Evolutionary conservation across 1,140 invertebrate genomes (phyloP).

Genomic region (Trichomalopsis sarcophagae): DNA sequence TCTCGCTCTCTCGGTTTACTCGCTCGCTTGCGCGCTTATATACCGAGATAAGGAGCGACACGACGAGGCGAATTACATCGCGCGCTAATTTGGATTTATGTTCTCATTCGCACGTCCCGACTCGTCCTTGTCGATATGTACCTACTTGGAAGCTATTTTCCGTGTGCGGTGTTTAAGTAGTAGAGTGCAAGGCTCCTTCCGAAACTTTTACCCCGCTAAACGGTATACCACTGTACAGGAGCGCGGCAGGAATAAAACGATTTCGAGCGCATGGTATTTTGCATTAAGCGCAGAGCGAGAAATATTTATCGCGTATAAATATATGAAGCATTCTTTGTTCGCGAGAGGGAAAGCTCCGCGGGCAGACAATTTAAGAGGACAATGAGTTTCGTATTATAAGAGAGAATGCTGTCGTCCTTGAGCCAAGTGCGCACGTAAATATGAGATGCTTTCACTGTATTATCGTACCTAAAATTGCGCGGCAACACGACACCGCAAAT

Average conservation of each 20-base stretch:
- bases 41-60: neutral
- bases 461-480: neutral
- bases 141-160: too few species aligned
- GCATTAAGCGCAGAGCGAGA: too few species aligned
- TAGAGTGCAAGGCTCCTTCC: too few species aligned
- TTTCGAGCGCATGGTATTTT: too few species aligned
- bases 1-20: neutral
- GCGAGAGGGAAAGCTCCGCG: neutral
- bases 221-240: too few species aligned
- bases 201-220: too few species aligned
- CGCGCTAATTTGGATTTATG: conserved; percentile 38
- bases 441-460: conserved; percentile 35
- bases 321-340: neutral
- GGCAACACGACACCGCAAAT: too few species aligned
- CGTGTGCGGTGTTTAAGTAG: neutral
- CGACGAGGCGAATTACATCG: conserved; percentile 16
- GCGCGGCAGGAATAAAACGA: too few species aligned
- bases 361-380: conserved; percentile 69
- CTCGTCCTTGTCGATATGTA: neutral
- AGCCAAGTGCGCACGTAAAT: conserved; percentile 57
- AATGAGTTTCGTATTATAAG: conserved; percentile 67
- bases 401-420: conserved; percentile 74
- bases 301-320: neutral
- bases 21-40: neutral
- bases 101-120: conserved; percentile 25